These are phyloP conservation scores for Sinocyclocheilus anophthalmus DNA, from an alignment of 2,113 vertebrate species.

Conservation along the genomic window DNA sequence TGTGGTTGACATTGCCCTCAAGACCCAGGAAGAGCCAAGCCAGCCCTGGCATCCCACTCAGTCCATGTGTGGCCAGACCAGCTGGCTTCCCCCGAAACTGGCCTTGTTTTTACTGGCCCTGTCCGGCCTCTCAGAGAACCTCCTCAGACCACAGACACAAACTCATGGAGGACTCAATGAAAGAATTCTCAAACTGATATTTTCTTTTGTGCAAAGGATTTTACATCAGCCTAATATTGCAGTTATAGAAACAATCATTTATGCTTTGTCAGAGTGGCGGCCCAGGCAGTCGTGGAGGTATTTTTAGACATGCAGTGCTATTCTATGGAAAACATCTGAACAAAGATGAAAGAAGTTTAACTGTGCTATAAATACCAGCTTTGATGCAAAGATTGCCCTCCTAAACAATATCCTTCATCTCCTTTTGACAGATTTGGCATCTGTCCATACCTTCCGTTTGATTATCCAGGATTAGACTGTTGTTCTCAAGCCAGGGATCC, in stretches of 20 bases:
- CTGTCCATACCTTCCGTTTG: not conserved
- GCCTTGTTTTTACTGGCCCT: slow-evolving; percentile 62
- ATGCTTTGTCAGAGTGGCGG: slow-evolving; percentile 35
- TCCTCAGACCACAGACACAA: slow-evolving; percentile 44
- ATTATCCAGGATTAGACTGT: not conserved
- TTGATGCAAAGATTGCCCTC: slow-evolving; percentile 5
- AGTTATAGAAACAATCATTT: slow-evolving; percentile 33
- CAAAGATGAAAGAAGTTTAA: slow-evolving; percentile 6
- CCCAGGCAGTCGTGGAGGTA: slow-evolving; percentile 31
- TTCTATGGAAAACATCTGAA: slow-evolving; percentile 32
- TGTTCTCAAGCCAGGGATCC: not conserved
- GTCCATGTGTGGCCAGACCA: slow-evolving; percentile 62
- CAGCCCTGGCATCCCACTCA: slow-evolving; percentile 60
- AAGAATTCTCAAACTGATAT: slow-evolving; percentile 50
- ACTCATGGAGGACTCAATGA: slow-evolving; percentile 21
- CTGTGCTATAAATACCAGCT: slow-evolving; percentile 9
- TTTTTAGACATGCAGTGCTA: slow-evolving; percentile 49
- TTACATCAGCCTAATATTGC: slow-evolving; percentile 2
- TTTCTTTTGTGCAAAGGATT: slow-evolving; percentile 52
- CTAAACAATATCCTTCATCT: slow-evolving; percentile 1
- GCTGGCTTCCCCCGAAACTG: slow-evolving; percentile 55
- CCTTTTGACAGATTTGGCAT: slow-evolving; percentile 23
- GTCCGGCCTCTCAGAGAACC: slow-evolving; percentile 52
- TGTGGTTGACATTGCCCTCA: slow-evolving; percentile 64
- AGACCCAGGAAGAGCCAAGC: slow-evolving; percentile 59